Evolutionary conservation across 2,888 invertebrate species (phyloP).

Genomic region (Xestia rhomboidea): DNA sequence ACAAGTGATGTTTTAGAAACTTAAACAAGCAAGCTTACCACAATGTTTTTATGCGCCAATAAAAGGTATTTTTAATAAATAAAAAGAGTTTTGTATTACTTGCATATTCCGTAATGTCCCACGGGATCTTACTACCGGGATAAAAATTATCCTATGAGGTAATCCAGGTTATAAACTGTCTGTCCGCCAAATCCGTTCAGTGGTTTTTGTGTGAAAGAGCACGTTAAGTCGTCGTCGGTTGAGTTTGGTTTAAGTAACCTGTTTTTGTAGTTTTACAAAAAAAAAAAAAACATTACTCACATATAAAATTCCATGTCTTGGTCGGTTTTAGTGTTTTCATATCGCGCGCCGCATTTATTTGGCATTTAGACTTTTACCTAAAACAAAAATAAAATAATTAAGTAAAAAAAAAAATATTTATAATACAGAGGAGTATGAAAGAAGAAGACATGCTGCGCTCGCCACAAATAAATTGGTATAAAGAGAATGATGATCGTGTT

Average conservation of each 20-base stretch:
- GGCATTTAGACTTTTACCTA: conserved; percentile 60
- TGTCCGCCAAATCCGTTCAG: background rate
- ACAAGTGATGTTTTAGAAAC: no score
- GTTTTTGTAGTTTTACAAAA: background rate
- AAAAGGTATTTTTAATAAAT: no score
- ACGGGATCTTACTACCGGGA: background rate
- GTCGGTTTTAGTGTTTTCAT: conserved; percentile 52
- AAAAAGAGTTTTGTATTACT: no score
- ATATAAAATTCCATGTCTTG: conserved; percentile 45
- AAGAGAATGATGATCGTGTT: no score
- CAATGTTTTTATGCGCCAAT: no score
- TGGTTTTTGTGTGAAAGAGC: background rate
- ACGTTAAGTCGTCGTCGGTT: background rate
- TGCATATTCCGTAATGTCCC: no score
- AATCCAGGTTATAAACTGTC: background rate
- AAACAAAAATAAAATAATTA: conserved; percentile 5
- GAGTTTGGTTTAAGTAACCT: no score
- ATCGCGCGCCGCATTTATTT: conserved; percentile 51
- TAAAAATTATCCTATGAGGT: background rate
- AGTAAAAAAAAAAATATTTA: background rate
- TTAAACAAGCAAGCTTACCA: no score
- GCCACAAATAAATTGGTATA: no score
- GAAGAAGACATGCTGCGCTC: no score
- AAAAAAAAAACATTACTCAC: conserved; percentile 41
- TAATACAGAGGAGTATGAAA: no score